Conservation (phyloP, 2,888 invertebrate species). For the Melanophora roralis region DNA sequence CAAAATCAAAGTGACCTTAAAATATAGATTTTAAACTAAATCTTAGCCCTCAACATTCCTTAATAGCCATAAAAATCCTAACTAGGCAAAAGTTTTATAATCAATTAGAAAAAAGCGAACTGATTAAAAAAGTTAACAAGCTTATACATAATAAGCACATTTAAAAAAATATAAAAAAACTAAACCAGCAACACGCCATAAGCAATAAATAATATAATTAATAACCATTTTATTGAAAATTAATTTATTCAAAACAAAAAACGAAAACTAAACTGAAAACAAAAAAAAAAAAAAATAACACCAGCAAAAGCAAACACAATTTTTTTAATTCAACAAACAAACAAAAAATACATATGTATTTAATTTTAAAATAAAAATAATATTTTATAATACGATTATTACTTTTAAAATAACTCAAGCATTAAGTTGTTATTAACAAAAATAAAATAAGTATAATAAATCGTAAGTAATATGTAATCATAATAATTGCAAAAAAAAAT, state of each 20-base stretch:
- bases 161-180: conserved; percentile 8
- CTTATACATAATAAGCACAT: conserved; percentile 12
- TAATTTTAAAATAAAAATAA: conserved; percentile 37
- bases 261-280: background rate
- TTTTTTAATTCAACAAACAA: background rate
- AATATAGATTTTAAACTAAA: too few relatives aligned
- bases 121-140: too few relatives aligned
- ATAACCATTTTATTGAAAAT: conserved; percentile 53
- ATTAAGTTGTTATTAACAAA: conserved; percentile 49
- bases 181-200: conserved; percentile 9
- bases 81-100: too few relatives aligned
- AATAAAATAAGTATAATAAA: conserved; percentile 3
- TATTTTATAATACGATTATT: conserved; percentile 44
- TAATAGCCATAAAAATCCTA: too few relatives aligned
- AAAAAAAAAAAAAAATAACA: background rate
- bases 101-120: too few relatives aligned
- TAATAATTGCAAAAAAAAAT: conserved; percentile 2
- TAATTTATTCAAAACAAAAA: conserved; percentile 39
- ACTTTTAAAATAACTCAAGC: conserved; percentile 50
- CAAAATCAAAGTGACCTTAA: too few relatives aligned
- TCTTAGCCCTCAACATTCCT: too few relatives aligned
- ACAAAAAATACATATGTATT: background rate
- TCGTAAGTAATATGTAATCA: too few relatives aligned
- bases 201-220: conserved; percentile 47
- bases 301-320: conserved; percentile 1